Conservation (phyloP, 1,140 invertebrate genomes). For the Cotesia vestalis region DNA sequence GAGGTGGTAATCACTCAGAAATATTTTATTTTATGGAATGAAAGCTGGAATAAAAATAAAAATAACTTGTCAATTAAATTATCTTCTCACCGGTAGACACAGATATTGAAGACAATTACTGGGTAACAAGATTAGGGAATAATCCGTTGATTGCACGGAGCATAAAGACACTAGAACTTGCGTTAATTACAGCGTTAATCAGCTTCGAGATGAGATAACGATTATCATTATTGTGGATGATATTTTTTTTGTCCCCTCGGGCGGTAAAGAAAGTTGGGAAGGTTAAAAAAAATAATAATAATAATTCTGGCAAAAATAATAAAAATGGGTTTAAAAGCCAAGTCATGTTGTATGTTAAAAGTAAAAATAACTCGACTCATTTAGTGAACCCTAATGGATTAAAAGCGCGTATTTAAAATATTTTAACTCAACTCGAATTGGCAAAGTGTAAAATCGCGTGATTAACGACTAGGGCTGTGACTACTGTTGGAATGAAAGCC, state of each 20-base stretch:
- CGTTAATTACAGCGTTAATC: constrained; percentile 24
- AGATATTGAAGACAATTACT: constrained; percentile 30
- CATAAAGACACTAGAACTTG: constrained; percentile 22
- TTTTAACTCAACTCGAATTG: background rate
- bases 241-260: background rate
- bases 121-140: constrained; percentile 19
- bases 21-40: no score
- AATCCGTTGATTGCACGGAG: constrained; percentile 22
- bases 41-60: no score
- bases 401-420: background rate
- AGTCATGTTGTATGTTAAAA: background rate
- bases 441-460: constrained; percentile 13
- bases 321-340: background rate
- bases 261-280: background rate
- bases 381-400: no score
- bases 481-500: constrained; percentile 7
- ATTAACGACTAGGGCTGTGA: constrained; percentile 19
- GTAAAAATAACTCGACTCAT: background rate
- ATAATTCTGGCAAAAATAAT: background rate
- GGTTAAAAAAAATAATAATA: background rate
- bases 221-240: constrained; percentile 15
- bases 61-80: no score
- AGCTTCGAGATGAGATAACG: constrained; percentile 25
- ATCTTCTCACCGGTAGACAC: background rate
- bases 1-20: constrained; percentile 38